Evolutionary conservation across 2,888 invertebrate species (phyloP), one percentile per base, ranked within the genome.

Genomic region (Epistrophella euchroma): DNA sequence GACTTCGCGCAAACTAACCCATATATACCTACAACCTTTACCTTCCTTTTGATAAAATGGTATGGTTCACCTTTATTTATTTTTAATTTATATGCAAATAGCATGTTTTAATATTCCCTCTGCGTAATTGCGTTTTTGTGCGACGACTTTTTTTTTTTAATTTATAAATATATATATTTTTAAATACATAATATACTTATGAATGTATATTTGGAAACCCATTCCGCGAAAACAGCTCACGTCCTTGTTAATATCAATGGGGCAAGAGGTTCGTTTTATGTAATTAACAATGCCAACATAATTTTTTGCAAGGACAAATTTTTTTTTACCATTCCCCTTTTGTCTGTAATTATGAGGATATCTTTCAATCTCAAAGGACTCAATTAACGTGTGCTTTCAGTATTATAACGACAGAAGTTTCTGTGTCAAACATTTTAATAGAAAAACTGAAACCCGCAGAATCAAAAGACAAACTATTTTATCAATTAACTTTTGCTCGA

Each of bases 1-100:
- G 25, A 43, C 11, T 32, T 45, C 45, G 10, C 32, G 45, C 70
- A 6, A 28, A 28, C 70, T 25, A 37, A 43, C n/a, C 52, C 28
- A 40, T 4, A n/a, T n/a, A n/a, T n/a, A n/a, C n/a, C n/a, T n/a
- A 52, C 25, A 37, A 37, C 6, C 40, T 22, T 55, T 37, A 13
- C 52, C 50, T 25, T 25, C 37, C 55, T 37, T 68, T 19, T 19
- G 47, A 32, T 35, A 13, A n/a, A 40, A 45, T 28, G 47, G 47
- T 19, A 58, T 28, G 77, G 71, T 40, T 52, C 81, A 78, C 77
- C 86, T 81, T 81, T 86, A 86, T 86, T 86, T 86, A 86, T 81
- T 86, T 82, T 86, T 86, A 86, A 86, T 86, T 86, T 86, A 86
- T 86, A 86, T 86, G 86, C 86, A 86, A 86, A 86, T 86, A 86